Conservation (phyloP, 92 coral and sea anemone species). For the Actinostola sp. region DNA sequence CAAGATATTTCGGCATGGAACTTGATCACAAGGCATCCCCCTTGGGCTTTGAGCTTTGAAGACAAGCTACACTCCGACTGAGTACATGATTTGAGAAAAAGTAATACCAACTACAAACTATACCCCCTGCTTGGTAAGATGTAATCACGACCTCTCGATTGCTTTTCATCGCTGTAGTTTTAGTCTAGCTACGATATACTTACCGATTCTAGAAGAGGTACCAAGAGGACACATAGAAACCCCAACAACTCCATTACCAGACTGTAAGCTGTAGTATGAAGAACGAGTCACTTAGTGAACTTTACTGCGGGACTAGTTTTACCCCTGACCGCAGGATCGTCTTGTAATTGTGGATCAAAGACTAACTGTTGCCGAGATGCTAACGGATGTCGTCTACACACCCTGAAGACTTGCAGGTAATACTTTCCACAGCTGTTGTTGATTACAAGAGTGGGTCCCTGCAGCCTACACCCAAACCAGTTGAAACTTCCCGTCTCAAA, state of each 20-base stretch:
- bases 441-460: not conserved
- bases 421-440: constrained; percentile 13
- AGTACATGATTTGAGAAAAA: not conserved
- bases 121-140: constrained; percentile 15
- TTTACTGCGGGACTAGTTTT: too few relatives aligned
- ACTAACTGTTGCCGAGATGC: not conserved
- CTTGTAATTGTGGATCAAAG: too few relatives aligned
- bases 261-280: too few relatives aligned
- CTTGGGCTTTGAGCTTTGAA: too few relatives aligned
- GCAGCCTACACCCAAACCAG: not conserved
- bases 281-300: too few relatives aligned
- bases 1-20: too few relatives aligned
- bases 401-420: constrained; percentile 12
- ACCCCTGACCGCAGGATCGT: too few relatives aligned
- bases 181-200: not conserved
- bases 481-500: too few relatives aligned
- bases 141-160: not conserved
- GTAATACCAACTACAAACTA: not conserved
- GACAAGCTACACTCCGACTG: too few relatives aligned
- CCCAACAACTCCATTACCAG: not conserved
- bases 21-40: too few relatives aligned
- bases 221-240: not conserved
- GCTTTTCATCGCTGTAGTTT: constrained; percentile 6
- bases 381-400: not conserved
- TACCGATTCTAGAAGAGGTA: not conserved